Evolutionary conservation across 1,140 invertebrate genomes (phyloP).

Genomic region (Thrips palmi): DNA sequence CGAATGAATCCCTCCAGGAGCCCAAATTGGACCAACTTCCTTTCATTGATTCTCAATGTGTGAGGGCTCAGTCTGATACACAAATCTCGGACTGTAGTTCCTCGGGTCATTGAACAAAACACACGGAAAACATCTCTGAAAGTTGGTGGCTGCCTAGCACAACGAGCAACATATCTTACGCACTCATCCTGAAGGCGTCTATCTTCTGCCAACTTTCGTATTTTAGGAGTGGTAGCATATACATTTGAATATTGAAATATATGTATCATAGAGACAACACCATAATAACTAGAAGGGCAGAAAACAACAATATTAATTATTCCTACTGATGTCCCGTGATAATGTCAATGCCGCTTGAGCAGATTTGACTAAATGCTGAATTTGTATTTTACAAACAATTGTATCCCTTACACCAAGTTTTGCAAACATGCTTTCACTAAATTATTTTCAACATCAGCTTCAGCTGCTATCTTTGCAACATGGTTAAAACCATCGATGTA

Average conservation of each 20-base stretch:
- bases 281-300: constrained; percentile 46
- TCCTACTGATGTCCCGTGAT: constrained; percentile 1
- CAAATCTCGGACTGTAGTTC: constrained; percentile 65
- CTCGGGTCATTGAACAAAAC: constrained; percentile 66
- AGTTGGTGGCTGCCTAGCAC: constrained; percentile 34
- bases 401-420: constrained; percentile 59
- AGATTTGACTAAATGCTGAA: not conserved
- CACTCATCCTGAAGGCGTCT: constrained; percentile 52
- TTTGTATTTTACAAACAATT: not conserved
- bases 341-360: not conserved
- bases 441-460: constrained; percentile 82
- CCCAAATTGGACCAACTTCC: constrained; percentile 82
- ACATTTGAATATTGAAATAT: constrained; percentile 90
- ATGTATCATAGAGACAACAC: constrained; percentile 63
- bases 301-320: constrained; percentile 13
- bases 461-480: constrained; percentile 57
- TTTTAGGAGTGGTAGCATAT: constrained; percentile 70
- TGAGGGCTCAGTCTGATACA: constrained; percentile 64
- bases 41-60: constrained; percentile 52
- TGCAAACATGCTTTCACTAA: constrained; percentile 87
- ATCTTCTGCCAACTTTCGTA: constrained; percentile 52
- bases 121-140: constrained; percentile 61
- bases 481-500: constrained; percentile 88
- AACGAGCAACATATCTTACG: constrained; percentile 41
- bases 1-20: constrained; percentile 69